phyloP scores from a whole-genome alignment of 2,797 vertebrate genomes.

The Oryzias dopingdopingensis region DNA sequence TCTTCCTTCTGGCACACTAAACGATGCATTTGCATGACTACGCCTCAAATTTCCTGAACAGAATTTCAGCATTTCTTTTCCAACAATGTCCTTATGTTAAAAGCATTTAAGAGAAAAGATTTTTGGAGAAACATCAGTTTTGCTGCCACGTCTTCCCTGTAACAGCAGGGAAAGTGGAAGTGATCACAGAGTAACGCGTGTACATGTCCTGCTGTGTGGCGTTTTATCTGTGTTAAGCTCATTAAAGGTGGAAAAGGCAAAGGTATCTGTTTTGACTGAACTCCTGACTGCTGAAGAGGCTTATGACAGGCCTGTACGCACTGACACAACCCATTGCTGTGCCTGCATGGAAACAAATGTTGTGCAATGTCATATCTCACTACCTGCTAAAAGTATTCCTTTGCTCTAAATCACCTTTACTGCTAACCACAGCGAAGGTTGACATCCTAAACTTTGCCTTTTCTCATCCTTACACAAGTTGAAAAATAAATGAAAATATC shows the following conservation, averaged over 20 bases:
- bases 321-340: slow-evolving; percentile 23
- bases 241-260: slow-evolving; percentile 35
- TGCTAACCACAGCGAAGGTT: slow-evolving; percentile 18
- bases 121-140: too few species aligned
- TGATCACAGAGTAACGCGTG: neutral
- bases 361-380: slow-evolving; percentile 7
- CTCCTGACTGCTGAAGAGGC: slow-evolving; percentile 51
- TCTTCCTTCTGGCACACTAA: too few species aligned
- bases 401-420: slow-evolving; percentile 10
- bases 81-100: too few species aligned
- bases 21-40: too few species aligned
- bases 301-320: slow-evolving; percentile 67
- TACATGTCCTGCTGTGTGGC: slow-evolving; percentile 43
- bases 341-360: slow-evolving; percentile 9
- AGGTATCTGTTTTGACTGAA: slow-evolving; percentile 45
- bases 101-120: too few species aligned
- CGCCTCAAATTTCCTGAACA: too few species aligned
- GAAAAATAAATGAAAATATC: slow-evolving; percentile 15
- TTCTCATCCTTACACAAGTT: slow-evolving; percentile 32
- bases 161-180: too few species aligned
- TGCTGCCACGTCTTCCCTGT: too few species aligned
- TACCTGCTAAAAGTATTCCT: slow-evolving; percentile 8
- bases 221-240: slow-evolving; percentile 55
- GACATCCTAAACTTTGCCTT: slow-evolving; percentile 13
- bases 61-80: too few species aligned